Evolutionary conservation across 2,797 vertebrate species (phyloP).

Genomic region (Gallinago nigripennis): DNA sequence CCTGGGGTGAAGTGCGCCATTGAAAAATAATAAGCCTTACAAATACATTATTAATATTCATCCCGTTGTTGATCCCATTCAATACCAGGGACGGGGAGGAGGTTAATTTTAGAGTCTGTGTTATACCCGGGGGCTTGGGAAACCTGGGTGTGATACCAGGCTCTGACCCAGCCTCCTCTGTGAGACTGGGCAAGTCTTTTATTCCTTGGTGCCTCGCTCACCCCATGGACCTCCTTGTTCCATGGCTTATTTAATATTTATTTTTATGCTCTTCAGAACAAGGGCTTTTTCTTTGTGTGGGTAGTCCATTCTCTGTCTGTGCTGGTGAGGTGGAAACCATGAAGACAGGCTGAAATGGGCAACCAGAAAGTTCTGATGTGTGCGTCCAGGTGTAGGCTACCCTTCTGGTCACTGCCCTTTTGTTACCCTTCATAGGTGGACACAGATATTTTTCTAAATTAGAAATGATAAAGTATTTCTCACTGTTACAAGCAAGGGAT

Average conservation of each 20-base stretch:
- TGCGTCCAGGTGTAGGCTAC: neutral
- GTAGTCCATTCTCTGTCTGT: neutral
- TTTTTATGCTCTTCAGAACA: neutral
- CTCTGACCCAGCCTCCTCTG: rapidly evolving
- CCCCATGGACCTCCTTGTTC: neutral
- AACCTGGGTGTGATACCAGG: neutral
- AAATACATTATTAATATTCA: constrained; percentile 33
- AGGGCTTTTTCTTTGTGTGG: neutral
- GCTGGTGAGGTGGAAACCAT: neutral
- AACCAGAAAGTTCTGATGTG: neutral
- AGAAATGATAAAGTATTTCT: neutral
- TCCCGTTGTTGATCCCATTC: neutral
- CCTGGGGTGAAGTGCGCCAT: neutral
- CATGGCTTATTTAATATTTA: rapidly evolving
- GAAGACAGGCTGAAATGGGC: neutral
- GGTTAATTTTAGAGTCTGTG: neutral
- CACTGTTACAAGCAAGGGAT: rapidly evolving
- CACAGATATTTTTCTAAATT: neutral
- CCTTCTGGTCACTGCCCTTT: neutral
- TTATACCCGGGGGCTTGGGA: neutral
- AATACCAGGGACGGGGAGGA: neutral
- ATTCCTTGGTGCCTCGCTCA: neutral
- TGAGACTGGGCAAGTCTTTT: neutral
- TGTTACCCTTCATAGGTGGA: neutral
- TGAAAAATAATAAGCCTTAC: constrained; percentile 52